These are phyloP conservation scores for Uria lomvia DNA, from an alignment of 2,113 vertebrate genomes.

Conservation along the genomic window DNA sequence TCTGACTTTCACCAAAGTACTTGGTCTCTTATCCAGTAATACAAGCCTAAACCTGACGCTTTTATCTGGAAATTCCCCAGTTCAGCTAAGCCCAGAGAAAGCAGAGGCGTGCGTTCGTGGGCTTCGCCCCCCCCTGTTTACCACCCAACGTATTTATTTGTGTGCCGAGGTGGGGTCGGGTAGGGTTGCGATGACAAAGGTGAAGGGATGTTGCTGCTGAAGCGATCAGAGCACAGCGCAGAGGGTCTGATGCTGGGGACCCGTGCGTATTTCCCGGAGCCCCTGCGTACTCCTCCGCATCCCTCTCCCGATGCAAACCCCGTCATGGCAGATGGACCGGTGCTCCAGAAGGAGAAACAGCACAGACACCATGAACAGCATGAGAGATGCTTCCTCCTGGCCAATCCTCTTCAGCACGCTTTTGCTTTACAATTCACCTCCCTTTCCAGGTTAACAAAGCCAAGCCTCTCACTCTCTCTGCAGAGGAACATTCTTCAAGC, in stretches of 20 bases:
- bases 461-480: accelerated
- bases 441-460: neutral
- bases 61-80: neutral
- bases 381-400: too few relatives aligned
- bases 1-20: neutral
- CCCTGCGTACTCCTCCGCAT: accelerated
- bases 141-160: too few relatives aligned
- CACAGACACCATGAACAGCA: too few relatives aligned
- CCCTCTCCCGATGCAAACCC: neutral
- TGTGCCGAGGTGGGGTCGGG: too few relatives aligned
- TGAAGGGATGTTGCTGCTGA: neutral
- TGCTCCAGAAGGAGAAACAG: neutral
- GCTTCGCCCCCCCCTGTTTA: neutral
- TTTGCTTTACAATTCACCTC: neutral
- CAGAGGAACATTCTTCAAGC: neutral
- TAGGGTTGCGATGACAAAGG: neutral
- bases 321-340: accelerated
- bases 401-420: neutral
- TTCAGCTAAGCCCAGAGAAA: neutral
- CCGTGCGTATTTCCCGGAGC: accelerated
- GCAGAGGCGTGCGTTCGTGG: neutral
- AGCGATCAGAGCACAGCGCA: accelerated
- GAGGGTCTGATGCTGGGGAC: neutral
- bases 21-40: neutral
- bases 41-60: neutral